These are phyloP conservation scores for Neria commutata DNA, from an alignment of 2,888 invertebrate genomes.

Conservation along the genomic window DNA sequence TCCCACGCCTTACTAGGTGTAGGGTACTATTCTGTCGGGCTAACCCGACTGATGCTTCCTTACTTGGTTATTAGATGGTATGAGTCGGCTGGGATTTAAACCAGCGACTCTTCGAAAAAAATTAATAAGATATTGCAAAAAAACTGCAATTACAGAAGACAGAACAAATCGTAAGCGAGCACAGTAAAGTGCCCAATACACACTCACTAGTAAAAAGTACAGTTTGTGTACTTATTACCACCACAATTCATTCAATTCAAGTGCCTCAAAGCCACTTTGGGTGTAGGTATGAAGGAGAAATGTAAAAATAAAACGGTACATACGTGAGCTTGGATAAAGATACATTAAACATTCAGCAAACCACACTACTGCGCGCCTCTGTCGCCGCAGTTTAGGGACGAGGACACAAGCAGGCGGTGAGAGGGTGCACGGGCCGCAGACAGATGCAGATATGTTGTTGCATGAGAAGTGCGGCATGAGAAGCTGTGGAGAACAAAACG, in stretches of 20 bases:
- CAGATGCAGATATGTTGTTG: too few species aligned
- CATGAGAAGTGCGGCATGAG: too few species aligned
- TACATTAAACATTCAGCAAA: slow-evolving; percentile 10
- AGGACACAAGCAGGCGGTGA: neutral
- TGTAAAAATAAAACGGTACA: neutral
- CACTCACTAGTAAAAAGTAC: slow-evolving; percentile 1
- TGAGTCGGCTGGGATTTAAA: too few species aligned
- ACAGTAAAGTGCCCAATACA: neutral
- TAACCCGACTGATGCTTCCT: too few species aligned
- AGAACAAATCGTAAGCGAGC: too few species aligned
- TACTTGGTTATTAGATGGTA: too few species aligned
- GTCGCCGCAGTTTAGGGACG: neutral
- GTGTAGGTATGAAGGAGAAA: neutral
- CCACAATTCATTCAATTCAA: slow-evolving; percentile 7
- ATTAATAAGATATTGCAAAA: too few species aligned
- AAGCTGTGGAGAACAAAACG: too few species aligned
- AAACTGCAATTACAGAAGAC: too few species aligned
- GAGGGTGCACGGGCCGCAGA: neutral
- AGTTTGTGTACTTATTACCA: slow-evolving; percentile 1
- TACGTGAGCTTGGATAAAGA: neutral
- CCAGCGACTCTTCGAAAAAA: too few species aligned
- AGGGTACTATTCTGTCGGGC: too few species aligned
- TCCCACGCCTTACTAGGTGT: too few species aligned
- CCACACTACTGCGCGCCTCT: neutral
- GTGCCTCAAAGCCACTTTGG: slow-evolving; percentile 3